Evolutionary conservation across 2,797 vertebrate genomes (phyloP), one percentile per base, ranked within the genome.

Genomic region (Hoplostethus atlanticus): DNA sequence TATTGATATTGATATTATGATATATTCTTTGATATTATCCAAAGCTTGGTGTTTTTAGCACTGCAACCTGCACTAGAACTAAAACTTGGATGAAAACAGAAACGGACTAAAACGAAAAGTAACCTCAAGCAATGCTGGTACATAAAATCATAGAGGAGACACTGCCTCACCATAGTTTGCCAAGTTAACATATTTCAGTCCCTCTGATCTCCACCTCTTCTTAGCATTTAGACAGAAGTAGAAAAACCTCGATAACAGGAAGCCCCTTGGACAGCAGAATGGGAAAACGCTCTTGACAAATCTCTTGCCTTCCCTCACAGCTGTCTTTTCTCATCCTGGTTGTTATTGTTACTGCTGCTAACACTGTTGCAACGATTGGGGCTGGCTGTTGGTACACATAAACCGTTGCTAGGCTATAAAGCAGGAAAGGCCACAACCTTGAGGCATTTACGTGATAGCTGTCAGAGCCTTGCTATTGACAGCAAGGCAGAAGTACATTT

Each of bases 391-490:
- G 84, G 76, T 86, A 85, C 81, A 91, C 85, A 89, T 16, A 68
- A 55, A 62, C 76, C 1, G 92, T 94, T 93, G 92, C 93, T 92
- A 92, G 87, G 91, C 73, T 73, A 71, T 85, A 80, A 91, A 89
- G 81, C 74, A 59, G 52, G 3, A 77, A 74, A 84, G 88, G 86
- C 83, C 79, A 62, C 64, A 69, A 77, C 84, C 78, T 64, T 31
- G 68, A 79, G 63, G 72, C 68, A 15, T 77, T 78, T 78, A 4
- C 36, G 42, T 83, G 87, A 80, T 72, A 47, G 67, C 64, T 25
- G 77, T 76, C 13, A 42, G 64, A 73, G 57, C 28, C 28, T 28
- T 3, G 28, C 28, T 3, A 28, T 28, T 28, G 28, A 28, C 28
- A 28, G 28, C 28, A 28, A 28, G 28, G 2, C 28, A 28, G 28